Evolutionary conservation across 2,888 invertebrate species (phyloP).

Genomic region (Uropetala carovei): DNA sequence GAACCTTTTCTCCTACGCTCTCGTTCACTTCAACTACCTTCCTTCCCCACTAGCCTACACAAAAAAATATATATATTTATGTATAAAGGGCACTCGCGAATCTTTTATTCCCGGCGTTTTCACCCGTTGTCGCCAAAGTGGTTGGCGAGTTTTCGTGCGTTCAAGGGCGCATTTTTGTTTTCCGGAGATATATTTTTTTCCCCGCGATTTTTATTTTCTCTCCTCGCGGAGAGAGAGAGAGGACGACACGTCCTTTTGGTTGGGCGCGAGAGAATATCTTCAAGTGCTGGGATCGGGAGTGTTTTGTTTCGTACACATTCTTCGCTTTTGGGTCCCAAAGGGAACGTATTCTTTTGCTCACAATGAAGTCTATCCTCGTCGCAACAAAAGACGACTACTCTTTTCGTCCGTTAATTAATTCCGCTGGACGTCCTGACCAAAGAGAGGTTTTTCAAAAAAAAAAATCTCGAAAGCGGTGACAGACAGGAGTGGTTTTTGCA

Average conservation of each 20-base stretch:
- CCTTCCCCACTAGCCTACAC: too few species aligned
- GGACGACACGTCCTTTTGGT: too few species aligned
- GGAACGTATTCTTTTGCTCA: not conserved
- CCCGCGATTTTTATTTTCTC: too few species aligned
- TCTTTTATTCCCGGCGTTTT: conserved; percentile 14
- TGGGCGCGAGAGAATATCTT: too few species aligned
- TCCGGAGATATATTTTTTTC: not conserved
- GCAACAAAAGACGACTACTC: not conserved
- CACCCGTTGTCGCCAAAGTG: conserved; percentile 20
- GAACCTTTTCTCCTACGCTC: too few species aligned
- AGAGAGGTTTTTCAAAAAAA: not conserved
- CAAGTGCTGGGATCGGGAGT: not conserved
- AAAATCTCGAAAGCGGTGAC: too few species aligned
- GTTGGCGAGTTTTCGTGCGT: conserved; percentile 18
- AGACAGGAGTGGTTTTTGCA: too few species aligned
- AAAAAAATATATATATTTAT: too few species aligned
- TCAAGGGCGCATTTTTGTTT: not conserved
- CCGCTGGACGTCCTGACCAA: not conserved
- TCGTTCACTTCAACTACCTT: too few species aligned
- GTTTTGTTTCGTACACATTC: not conserved
- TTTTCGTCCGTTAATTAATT: conserved; percentile 1
- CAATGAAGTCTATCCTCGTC: not conserved
- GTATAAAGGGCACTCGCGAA: not conserved
- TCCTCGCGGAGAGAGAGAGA: too few species aligned
- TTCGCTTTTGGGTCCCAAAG: not conserved